Base-by-base conservation (phyloP, 2,888 invertebrate species). In the Cephonodes hylas region DNA sequence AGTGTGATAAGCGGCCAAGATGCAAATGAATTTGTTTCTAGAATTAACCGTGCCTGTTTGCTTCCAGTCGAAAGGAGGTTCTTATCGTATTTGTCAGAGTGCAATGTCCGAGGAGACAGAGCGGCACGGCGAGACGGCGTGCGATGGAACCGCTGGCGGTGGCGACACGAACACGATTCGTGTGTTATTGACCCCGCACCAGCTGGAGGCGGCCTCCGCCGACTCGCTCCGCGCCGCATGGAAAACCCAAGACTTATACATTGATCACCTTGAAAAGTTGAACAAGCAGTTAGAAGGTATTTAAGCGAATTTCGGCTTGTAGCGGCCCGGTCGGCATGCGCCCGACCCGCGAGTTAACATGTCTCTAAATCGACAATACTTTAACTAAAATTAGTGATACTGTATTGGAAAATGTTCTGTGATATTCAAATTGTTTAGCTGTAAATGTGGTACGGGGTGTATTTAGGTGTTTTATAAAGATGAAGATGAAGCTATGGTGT, bases 201-300 rank as follows among this genome's bases (percentile, higher is more conserved):
- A 95, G 80, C 87, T 95, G 81, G 94, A 94, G 79, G 91, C 91
- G 77, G 91, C 95, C 72, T 93, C 93, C 73, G 93, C 93, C 79
- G 94, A 94, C 73, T 95, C 95, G 77, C 93, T 96, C 84, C 93
- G 94, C 76, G 92, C 93, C 85, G 94, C 94, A 80, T 96, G 96
- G 96, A 94, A 93, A 86, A 94, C 94, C 86, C 96, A 96, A 94
- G 96, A 96, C 90, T 93, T 93, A 83, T 96, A 95, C 93, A 94
- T 96, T 90, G 95, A 95, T 85, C 93, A 93, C 81, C 93, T 96
- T 88, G 96, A 96, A 94, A 93, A 95, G 75, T 95, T 95, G 93
- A 93, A 94, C 88, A 93, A 95, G 91, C 94, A 94, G 93, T 94
- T 95, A 94, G 96, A 96, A 95, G 96, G 96, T 96, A 96, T 93